phyloP scores from a whole-genome alignment of 2,797 vertebrate genomes.

The Falco berigora region DNA sequence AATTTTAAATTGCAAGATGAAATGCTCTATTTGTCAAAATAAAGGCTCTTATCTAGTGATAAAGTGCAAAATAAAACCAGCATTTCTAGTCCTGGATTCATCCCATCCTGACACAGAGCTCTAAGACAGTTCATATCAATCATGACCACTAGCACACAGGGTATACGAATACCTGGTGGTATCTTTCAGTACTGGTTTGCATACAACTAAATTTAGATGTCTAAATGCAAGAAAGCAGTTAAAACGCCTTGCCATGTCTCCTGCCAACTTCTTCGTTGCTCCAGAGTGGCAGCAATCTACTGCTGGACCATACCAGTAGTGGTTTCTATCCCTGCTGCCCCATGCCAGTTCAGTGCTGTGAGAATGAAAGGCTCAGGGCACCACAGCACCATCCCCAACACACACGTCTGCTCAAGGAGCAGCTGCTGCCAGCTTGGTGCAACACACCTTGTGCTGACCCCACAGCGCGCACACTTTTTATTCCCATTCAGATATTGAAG shows the following conservation, averaged over 20 bases:
- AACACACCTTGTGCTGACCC: rapidly evolving
- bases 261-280: not conserved
- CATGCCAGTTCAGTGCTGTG: not conserved
- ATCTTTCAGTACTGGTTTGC: not conserved
- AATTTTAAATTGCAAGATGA: not conserved
- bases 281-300: not conserved
- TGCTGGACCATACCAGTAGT: not conserved
- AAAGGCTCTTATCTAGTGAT: not conserved
- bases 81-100: not conserved
- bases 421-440: not conserved
- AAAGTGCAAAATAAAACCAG: not conserved
- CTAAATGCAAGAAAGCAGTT: not conserved
- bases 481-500: not conserved
- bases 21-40: not conserved
- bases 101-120: not conserved
- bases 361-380: not conserved
- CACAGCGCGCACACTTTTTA: rapidly evolving
- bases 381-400: too few species aligned
- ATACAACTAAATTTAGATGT: not conserved
- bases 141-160: not conserved
- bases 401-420: not conserved
- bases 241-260: not conserved
- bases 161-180: not conserved
- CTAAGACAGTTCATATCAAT: not conserved
- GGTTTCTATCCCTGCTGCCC: not conserved